Evolutionary conservation across 2,113 vertebrate species (phyloP).

Genomic region (Platichthys flesus): DNA sequence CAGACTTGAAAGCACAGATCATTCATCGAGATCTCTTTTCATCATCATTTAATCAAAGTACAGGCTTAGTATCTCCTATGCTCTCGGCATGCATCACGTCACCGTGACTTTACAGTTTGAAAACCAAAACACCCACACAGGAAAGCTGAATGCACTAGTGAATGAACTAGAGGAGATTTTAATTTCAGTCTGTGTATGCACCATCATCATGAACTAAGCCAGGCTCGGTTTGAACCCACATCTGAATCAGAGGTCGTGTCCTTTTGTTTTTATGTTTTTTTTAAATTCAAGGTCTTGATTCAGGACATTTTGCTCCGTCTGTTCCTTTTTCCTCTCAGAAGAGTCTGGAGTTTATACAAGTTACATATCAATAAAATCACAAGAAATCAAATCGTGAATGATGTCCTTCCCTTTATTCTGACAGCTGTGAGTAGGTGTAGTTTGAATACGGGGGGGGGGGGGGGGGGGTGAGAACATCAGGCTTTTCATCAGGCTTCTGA

Average conservation of each 20-base stretch:
- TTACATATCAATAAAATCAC: slow-evolving; percentile 1
- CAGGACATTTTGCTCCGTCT: neutral
- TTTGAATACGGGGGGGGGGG: neutral
- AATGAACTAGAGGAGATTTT: slow-evolving; percentile 10
- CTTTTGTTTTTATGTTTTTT: neutral
- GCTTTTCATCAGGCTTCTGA: neutral
- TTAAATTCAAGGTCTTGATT: neutral
- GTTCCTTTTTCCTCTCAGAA: neutral
- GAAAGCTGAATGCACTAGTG: slow-evolving; percentile 14
- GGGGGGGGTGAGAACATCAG: neutral
- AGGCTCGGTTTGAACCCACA: slow-evolving; percentile 2
- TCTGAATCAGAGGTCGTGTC: neutral
- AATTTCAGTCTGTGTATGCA: slow-evolving; percentile 18
- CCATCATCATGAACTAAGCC: neutral
- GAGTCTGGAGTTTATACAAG: neutral
- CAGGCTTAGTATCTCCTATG: slow-evolving; percentile 30
- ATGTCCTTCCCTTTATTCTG: neutral
- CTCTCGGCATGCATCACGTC: slow-evolving; percentile 44
- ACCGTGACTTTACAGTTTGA: slow-evolving; percentile 43
- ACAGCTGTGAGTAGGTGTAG: neutral
- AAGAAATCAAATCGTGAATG: neutral
- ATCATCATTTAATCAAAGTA: slow-evolving; percentile 25
- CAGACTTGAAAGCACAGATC: slow-evolving; percentile 38
- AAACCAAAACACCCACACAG: slow-evolving; percentile 52
- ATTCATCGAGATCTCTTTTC: slow-evolving; percentile 7